These are phyloP conservation scores for Cosmia trapezina DNA, from an alignment of 2,888 invertebrate genomes.

Conservation along the genomic window DNA sequence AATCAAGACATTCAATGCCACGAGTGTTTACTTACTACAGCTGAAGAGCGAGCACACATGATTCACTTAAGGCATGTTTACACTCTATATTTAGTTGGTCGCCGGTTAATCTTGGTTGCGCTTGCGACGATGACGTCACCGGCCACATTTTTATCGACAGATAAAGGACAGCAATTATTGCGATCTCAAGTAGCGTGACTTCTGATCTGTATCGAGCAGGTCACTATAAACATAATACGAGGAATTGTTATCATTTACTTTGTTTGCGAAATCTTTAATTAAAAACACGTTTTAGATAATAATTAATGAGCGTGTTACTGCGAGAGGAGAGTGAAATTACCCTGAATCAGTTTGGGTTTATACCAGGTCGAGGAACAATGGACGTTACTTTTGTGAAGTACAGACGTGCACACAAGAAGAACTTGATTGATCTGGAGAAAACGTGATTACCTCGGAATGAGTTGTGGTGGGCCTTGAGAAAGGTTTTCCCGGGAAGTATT, in stretches of 20 bases:
- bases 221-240: constrained; percentile 32
- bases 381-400: too few species aligned
- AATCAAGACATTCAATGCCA: constrained; percentile 63
- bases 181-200: constrained; percentile 65
- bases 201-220: constrained; percentile 51
- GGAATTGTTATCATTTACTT: constrained; percentile 41
- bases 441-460: too few species aligned
- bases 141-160: constrained; percentile 73
- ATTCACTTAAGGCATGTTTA: constrained; percentile 84
- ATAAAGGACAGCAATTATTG: constrained; percentile 78
- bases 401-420: too few species aligned
- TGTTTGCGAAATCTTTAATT: constrained; percentile 46
- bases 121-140: constrained; percentile 82
- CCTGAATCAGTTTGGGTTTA: too few species aligned
- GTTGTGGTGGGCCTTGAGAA: too few species aligned
- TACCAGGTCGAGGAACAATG: too few species aligned
- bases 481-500: too few species aligned
- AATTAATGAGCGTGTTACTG: constrained; percentile 40
- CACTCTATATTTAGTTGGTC: constrained; percentile 82
- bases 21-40: constrained; percentile 75
- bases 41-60: constrained; percentile 75
- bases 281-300: constrained; percentile 27
- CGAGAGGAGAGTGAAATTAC: too few species aligned
- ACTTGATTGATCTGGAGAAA: too few species aligned
- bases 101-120: constrained; percentile 77